Evolutionary conservation across 2,113 vertebrate species (phyloP).

Genomic region (Hylia prasina): DNA sequence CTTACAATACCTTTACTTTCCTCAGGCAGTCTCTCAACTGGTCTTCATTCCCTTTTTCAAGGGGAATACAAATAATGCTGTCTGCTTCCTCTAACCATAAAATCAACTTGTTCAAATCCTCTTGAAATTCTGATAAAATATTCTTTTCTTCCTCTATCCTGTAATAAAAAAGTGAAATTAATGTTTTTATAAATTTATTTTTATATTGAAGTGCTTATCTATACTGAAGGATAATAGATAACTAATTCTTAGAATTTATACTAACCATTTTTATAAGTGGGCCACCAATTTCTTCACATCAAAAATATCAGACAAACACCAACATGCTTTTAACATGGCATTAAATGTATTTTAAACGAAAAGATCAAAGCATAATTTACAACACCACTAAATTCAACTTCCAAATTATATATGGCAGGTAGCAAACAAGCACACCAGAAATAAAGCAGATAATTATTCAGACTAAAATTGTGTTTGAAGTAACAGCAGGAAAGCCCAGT

Average conservation of each 20-base stretch:
- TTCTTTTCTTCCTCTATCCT: constrained; percentile 85
- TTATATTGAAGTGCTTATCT: background rate
- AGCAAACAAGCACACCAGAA: background rate
- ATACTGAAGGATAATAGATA: background rate
- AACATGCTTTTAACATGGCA: background rate
- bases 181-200: background rate
- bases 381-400: background rate
- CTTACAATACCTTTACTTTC: constrained; percentile 86
- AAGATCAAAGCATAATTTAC: background rate
- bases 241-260: background rate
- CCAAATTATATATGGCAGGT: background rate
- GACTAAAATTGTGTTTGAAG: background rate
- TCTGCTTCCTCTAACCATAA: constrained; percentile 87
- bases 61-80: constrained; percentile 61
- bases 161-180: background rate
- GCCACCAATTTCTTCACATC: background rate
- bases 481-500: background rate
- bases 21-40: constrained; percentile 83
- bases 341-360: background rate
- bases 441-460: background rate
- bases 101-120: constrained; percentile 82
- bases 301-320: background rate
- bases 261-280: background rate
- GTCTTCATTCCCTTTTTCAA: constrained; percentile 81
- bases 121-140: constrained; percentile 78